Evolutionary conservation across 92 coral and sea anemone genomes (phyloP), one percentile per base, ranked within the genome.

Genomic region (Pocillopora meandrina): DNA sequence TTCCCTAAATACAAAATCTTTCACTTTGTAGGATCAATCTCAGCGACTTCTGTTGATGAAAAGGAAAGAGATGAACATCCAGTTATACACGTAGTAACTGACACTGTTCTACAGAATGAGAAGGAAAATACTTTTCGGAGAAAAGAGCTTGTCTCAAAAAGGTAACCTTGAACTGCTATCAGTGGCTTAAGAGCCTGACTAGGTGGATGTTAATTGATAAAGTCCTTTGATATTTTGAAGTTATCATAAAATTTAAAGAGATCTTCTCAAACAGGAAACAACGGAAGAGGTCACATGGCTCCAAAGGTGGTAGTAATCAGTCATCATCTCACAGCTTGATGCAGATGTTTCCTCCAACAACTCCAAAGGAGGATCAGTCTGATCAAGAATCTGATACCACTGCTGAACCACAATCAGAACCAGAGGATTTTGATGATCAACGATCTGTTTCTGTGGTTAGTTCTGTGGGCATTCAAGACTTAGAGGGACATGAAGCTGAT

Each of bases 351-450:
- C 76, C 69, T 17, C 85, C 77, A 42, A 52, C 63, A 33, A 89
- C 75, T 66, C 84, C 73, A 55, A 70, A 34, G 23, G 93, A 82
- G 13, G 71, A 71, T 70, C 88, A 80, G 57, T 90, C 80, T 65
- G 95, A 89, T 33, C 93, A 89, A 17, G 93, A 90, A 61, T 89
- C 90, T 26, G 95, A 90, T 79, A 78, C 95, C 2, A 87, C 93
- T 56, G 93, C 93, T 14, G 98, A 94, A 71, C 98, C 98, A 10
- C 61, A 74, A 11, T 90, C 98, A 67, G 98, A 94, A 42, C 77
- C 87, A 31, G 95, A 94, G 34, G 89, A 83, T 20, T 56, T 35
- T 76, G 95, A 90, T 61, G 92, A 92, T 59, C 62, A 63, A 1
- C 75, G 76, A 47, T 85, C 93, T 2, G 93, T 79, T 56, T 94